Base-by-base conservation (phyloP, 2,113 vertebrate genomes). In the Nesoenas mayeri region DNA sequence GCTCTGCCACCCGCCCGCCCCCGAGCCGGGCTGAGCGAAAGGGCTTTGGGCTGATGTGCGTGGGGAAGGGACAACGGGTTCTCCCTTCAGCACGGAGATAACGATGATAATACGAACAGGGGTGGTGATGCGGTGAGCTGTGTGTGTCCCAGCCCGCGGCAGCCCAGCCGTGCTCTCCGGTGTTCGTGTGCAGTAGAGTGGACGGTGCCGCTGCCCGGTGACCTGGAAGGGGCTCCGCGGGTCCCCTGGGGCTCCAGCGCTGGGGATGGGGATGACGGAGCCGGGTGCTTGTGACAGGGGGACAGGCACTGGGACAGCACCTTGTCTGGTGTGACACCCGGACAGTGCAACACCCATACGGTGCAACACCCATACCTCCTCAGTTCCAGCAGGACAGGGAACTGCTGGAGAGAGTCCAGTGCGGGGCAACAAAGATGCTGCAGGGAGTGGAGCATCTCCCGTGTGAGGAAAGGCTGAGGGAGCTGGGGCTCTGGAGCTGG, bases 51-150 rank as follows among this genome's bases (percentile, higher is more conserved):
- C n/a, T 11, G 61, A 47, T 29, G 64, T 42, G 58, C 44, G 42
- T 0, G 1, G 14, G 5, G 21, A 14, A 29, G 15, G n/a, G 9
- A 18, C 0, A 4, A 12, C 1, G 1, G 28, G 34, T 48, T 79
- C 8, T 44, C 62, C 32, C n/a, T 53, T 12, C 5, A 11, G 32
- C 7, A 25, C 32, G 85, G 62, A 54, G 53, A 69, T 61, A 24
- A 11, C 40, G 40, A 28, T 20, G 17, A 28, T 26, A 20, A 15
- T 66, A 44, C 3, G 24, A 36, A 31, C 12, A 32, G 50, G 44
- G 32, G 15, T 0, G 25, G 21, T 3, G 36, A 21, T 75, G n/a
- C 5, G 0, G 8, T 34, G 85, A 80, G 44, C 44, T 47, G 44
- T 47, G 44, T 47, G 44, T 47, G 44, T 44, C 44, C 44, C 44